Evolutionary conservation across 2,797 vertebrate species (phyloP).

Genomic region (Coregonus suidteri): DNA sequence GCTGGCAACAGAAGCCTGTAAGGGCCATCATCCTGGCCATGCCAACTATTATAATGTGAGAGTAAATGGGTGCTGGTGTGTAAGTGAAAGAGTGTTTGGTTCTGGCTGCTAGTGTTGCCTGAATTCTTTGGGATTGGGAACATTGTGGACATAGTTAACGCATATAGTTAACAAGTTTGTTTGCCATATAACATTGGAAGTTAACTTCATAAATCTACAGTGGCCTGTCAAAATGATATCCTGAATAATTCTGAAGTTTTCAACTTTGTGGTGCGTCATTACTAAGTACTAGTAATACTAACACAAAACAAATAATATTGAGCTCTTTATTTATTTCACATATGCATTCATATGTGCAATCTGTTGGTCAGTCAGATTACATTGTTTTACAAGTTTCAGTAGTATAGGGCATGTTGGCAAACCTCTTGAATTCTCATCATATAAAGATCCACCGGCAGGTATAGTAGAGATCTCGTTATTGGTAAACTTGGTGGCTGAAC

Average conservation of each 20-base stretch:
- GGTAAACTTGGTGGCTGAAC: not conserved
- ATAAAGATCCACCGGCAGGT: conserved; percentile 45
- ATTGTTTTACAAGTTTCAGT: conserved; percentile 47
- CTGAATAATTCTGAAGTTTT: not conserved
- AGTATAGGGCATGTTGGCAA: conserved; percentile 37
- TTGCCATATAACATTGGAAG: too few species aligned
- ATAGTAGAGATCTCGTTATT: not conserved
- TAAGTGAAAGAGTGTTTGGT: not conserved
- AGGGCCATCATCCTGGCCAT: not conserved
- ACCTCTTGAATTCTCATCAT: conserved; percentile 43
- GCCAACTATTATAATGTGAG: not conserved
- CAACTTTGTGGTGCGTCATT: not conserved
- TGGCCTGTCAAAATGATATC: not conserved
- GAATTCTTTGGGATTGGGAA: not conserved
- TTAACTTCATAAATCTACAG: too few species aligned
- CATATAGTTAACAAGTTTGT: too few species aligned
- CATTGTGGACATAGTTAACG: too few species aligned
- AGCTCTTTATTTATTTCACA: conserved; percentile 43
- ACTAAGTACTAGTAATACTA: not conserved
- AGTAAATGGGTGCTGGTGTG: not conserved
- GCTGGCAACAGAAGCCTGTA: conserved; percentile 10
- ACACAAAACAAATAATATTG: conserved; percentile 2
- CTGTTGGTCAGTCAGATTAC: conserved; percentile 58
- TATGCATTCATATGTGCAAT: conserved; percentile 27
- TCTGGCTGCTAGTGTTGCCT: not conserved